Evolutionary conservation across 2,888 invertebrate genomes (phyloP).

Genomic region (Lasioglossum calceatum): DNA sequence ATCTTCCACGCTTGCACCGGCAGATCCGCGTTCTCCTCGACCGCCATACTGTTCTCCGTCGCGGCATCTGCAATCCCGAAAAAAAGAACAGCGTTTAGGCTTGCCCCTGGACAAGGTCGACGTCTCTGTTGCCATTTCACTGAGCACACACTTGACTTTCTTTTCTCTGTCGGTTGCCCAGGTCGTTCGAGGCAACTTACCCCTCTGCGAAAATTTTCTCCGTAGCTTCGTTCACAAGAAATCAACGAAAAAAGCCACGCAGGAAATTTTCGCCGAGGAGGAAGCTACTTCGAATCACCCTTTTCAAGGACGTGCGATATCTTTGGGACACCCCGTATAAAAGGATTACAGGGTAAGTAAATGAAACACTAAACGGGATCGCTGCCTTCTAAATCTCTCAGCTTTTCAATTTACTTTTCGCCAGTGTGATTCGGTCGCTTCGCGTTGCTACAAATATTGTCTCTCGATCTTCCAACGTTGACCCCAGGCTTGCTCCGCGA

Average conservation of each 20-base stretch:
- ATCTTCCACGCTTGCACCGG: conserved; percentile 75
- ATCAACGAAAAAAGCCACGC: no score
- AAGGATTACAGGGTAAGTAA: conserved; percentile 21
- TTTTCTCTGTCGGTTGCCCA: neutral
- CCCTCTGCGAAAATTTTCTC: no score
- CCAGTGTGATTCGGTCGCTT: neutral
- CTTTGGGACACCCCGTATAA: neutral
- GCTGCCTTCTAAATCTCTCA: neutral
- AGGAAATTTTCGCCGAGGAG: no score
- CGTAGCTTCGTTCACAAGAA: no score
- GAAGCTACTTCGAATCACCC: no score
- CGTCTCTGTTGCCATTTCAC: conserved; percentile 41
- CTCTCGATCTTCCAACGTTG: neutral
- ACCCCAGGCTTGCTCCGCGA: neutral
- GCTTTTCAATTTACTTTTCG: conserved; percentile 24
- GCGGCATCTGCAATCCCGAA: conserved; percentile 74
- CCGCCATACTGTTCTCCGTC: conserved; percentile 20
- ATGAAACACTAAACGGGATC: conserved; percentile 14
- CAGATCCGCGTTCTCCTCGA: conserved; percentile 72
- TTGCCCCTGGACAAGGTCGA: conserved; percentile 54
- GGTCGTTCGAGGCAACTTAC: no score
- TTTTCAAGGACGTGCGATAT: no score
- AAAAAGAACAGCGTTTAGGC: conserved; percentile 75
- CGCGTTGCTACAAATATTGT: neutral
- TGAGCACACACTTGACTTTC: conserved; percentile 43